Evolutionary conservation across 2,113 vertebrate species (phyloP).

Genomic region (Oxyruncus cristatus): DNA sequence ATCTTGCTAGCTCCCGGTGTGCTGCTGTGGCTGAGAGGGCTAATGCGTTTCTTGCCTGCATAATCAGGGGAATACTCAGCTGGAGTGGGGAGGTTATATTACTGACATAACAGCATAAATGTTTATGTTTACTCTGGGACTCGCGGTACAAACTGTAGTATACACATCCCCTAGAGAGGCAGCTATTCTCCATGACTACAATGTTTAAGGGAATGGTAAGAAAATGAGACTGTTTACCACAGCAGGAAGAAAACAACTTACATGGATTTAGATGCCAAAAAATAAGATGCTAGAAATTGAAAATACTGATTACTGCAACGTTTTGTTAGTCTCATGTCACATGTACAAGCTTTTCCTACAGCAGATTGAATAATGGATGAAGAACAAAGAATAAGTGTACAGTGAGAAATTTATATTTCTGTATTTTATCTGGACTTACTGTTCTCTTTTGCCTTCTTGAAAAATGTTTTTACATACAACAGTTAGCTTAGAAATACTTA

Average conservation of each 20-base stretch:
- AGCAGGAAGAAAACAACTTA: background rate
- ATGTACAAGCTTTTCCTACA: background rate
- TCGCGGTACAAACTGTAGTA: slow-evolving; percentile 14
- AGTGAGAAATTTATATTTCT: background rate
- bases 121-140: slow-evolving; percentile 52
- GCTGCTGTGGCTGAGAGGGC: slow-evolving; percentile 43
- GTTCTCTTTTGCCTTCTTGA: background rate
- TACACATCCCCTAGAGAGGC: background rate
- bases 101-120: slow-evolving; percentile 34
- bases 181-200: slow-evolving; percentile 12
- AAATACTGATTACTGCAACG: background rate
- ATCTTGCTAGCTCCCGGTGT: slow-evolving; percentile 18
- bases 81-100: slow-evolving; percentile 40
- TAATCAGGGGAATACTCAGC: slow-evolving; percentile 45
- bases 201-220: background rate
- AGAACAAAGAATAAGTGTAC: background rate
- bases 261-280: background rate
- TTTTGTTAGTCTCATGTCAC: slow-evolving; percentile 10
- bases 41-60: slow-evolving; percentile 35
- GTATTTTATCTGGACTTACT: background rate
- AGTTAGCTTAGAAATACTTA: background rate
- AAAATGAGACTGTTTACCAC: background rate
- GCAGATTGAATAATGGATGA: slow-evolving; percentile 22
- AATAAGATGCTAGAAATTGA: background rate
- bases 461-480: background rate